Base-by-base conservation (phyloP, 2,797 vertebrate species). In the Clarias platycephalus region DNA sequence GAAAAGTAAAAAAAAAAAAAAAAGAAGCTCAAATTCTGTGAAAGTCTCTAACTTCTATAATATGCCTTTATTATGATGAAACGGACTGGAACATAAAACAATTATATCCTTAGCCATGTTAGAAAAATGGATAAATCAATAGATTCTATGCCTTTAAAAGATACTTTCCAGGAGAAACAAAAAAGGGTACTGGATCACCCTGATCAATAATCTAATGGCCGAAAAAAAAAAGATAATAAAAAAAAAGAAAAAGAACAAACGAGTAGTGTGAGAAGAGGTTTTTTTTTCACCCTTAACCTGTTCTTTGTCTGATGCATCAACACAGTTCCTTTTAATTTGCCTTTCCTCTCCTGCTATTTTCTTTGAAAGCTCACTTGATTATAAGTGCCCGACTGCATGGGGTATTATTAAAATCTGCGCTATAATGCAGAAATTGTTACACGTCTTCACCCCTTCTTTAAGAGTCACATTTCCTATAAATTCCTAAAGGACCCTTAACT, bases 401-500 rank as follows among this genome's bases (percentile, higher is more conserved):
- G 28, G 37, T 80, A 28, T 80, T 64, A 80, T 63, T 63, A 44
- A 80, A 66, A 20, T 80, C 58, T 28, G 62, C 2, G 24, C 62
- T 80, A 64, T 80, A 78, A 60, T 78, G 57, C 31, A 60, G n/a
- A 83, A 57, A 84, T 58, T 37, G 63, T 68, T 80, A 9, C 37
- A 31, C n/a, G 7, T 6, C 4, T 28, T 26, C 18, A 2, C 62
- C 22, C 13, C 77, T n/a, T 44, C 60, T 44, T 44, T 10, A 49
- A 66, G 37, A 66, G 78, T 85, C 72, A 76, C 62, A 80, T 20
- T 83, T 66, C n/a, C 74, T 44, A 53, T 44, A 68, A 49, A 31
- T 80, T 74, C 44, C 67, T 63, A 78, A 80, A 80, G 83, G 58
- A 67, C 83, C 28, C 67, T 85, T 74, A 63, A 22, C 10, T 28